Evolutionary conservation across 1,140 invertebrate genomes (phyloP), one percentile per base, ranked within the genome.

Genomic region (Halyomorpha halys): DNA sequence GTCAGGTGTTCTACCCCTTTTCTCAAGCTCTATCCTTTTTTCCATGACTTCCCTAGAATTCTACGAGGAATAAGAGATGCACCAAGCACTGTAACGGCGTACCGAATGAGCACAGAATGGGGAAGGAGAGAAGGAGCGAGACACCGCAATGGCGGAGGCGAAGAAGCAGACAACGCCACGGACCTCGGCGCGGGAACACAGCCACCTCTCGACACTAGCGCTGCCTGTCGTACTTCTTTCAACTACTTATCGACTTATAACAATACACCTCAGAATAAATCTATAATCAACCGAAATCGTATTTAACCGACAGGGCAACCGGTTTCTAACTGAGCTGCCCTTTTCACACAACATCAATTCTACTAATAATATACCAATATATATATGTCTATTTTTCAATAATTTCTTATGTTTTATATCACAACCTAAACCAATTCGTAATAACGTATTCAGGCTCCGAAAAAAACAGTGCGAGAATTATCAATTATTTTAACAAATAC

Each of bases 21-120:
- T 86, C 78, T 94, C 91, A 72, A 94, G 82, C 72, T 89, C 86
- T 81, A 94, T 86, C 77, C 91, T 83, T 74, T 94, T 94, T 80
- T 94, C 91, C 91, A 95, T 94, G 56, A 44, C 30, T 60, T 16
- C 30, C n/a, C 45, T 23, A 25, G 14, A 3, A 59, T 6, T 14
- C n/a, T 49, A 19, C n/a, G n/a, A 49, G 6, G 5, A 23, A 34
- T 59, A n/a, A 3, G n/a, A 49, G 47, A 49, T 18, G 47, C 47
- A 49, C n/a, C 6, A 6, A 21, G 47, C 21, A 21, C 47, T 18
- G 14, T 11, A 49, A 49, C n/a, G 34, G 34, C 34, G 27, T 30
- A 30, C 27, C 27, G 45, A 47, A 13, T n/a, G 16, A 49, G 21
- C 47, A 21, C n/a, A 49, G 19, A 56, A 56, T 21, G 53, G 53